Evolutionary conservation across 2,888 invertebrate species (phyloP), one percentile per base, ranked within the genome.

Genomic region (Aricia artaxerxes): DNA sequence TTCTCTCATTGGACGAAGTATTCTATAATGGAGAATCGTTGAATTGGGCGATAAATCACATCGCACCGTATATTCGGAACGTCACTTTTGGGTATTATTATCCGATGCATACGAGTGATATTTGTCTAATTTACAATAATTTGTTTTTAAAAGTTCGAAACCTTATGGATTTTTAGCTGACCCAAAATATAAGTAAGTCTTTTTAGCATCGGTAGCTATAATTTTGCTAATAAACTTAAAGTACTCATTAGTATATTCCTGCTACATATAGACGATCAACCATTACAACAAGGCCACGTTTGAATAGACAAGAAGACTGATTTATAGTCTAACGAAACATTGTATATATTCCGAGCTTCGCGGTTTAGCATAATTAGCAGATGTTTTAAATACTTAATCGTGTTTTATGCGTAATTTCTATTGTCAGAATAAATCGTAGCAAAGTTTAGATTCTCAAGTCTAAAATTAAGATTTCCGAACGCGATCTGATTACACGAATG

Each of bases 1-100:
- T 91, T 92, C 93, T 91, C 90, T 89, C 87, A 90, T 87, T 88
- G 89, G 88, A 88, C 85, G 86, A 86, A 88, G 90, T 89, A 90
- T 93, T 93, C 91, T 92, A 93, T 93, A 93, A 91, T 88, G 88
- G 87, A 85, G 78, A 86, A 85, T 83, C 85, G 86, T 85, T 85
- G 84, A 87, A 84, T 87, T 85, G 85, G 82, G 83, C 88, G 84
- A 89, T 93, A 93, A 93, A 93, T 93, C 93, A 92, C 88, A 81
- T 84, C 84, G 85, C 84, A 84, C 85, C 87, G 85, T 88, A 86
- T 85, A 87, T 87, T 87, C 85, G 84, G 84, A 86, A 85, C 86
- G 84, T 85, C 85, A 86, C 86, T 86, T 86, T 84, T 86, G 83
- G 81, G 78, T 83, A 82, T 81, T 77, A 78, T 79, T 80, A 79